Conservation (phyloP, 2,797 vertebrate genomes). For the Pelodytes ibericus region DNA sequence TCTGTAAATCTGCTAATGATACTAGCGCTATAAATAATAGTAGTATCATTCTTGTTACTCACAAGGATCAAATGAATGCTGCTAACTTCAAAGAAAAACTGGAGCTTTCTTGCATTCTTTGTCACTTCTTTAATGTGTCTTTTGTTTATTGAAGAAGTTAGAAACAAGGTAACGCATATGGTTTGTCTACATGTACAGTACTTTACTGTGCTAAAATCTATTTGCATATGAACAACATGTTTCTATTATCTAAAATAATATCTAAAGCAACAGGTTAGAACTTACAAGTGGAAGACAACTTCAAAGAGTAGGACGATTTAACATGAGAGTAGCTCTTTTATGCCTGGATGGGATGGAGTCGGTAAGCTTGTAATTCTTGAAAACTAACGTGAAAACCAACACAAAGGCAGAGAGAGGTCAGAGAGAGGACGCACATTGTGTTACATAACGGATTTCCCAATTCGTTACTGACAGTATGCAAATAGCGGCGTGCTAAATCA, state of each 20-base stretch:
- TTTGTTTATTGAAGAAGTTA: conserved; percentile 79
- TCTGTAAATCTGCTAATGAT: no score
- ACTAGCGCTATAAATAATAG: no score
- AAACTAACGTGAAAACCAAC: conserved; percentile 34
- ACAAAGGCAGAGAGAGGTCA: conserved; percentile 44
- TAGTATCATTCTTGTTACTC: no score
- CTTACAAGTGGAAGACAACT: conserved; percentile 19
- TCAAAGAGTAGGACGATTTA: conserved; percentile 42
- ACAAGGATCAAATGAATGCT: neutral
- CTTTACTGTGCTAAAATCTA: conserved; percentile 75
- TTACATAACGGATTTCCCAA: conserved; percentile 53
- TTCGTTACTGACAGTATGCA: conserved; percentile 17
- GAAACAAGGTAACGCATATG: conserved; percentile 77
- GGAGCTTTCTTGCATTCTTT: conserved; percentile 67
- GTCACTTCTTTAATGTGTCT: conserved; percentile 68
- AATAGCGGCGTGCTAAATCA: neutral
- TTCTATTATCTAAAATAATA: conserved; percentile 73
- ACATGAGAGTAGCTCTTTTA: conserved; percentile 39
- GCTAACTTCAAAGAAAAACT: conserved; percentile 67
- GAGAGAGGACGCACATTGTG: conserved; percentile 49
- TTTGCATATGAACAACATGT: conserved; percentile 71
- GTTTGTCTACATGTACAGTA: conserved; percentile 66
- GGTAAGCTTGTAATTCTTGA: conserved; percentile 44
- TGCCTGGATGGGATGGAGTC: conserved; percentile 37
- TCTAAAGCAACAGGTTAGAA: conserved; percentile 52